These are phyloP conservation scores for Nautilus pompilius DNA, from an alignment of 1,140 invertebrate species.

Conservation along the genomic window DNA sequence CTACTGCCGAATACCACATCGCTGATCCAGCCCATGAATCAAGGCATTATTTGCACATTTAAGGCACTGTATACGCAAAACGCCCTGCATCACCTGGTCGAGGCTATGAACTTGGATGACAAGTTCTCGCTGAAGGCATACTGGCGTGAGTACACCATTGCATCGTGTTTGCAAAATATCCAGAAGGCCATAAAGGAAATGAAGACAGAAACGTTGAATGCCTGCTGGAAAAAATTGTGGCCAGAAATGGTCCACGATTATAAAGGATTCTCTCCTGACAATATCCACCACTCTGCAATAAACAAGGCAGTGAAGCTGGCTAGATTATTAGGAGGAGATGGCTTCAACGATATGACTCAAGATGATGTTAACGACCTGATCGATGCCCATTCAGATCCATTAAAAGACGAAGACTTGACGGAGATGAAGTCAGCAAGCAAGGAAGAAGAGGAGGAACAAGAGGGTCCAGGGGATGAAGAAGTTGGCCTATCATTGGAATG, in stretches of 20 bases:
- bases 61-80: not conserved
- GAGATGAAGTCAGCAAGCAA: not conserved
- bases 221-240: not conserved
- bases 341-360: not conserved
- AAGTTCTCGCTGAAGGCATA: not conserved
- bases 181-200: not conserved
- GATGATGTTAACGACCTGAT: not conserved
- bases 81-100: not conserved
- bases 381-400: not conserved
- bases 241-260: not conserved
- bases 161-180: not conserved
- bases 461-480: not conserved
- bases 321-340: not conserved
- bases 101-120: not conserved
- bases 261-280: not conserved
- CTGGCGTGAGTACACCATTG: not conserved
- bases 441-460: not conserved
- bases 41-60: not conserved
- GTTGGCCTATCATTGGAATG: not conserved
- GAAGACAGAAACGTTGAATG: not conserved
- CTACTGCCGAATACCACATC: not conserved
- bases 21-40: not conserved
- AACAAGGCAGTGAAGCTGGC: not conserved
- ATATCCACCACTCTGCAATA: not conserved
- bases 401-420: not conserved